These are phyloP conservation scores for Dryoscopus gambensis DNA, from an alignment of 2,113 vertebrate species.

Conservation along the genomic window DNA sequence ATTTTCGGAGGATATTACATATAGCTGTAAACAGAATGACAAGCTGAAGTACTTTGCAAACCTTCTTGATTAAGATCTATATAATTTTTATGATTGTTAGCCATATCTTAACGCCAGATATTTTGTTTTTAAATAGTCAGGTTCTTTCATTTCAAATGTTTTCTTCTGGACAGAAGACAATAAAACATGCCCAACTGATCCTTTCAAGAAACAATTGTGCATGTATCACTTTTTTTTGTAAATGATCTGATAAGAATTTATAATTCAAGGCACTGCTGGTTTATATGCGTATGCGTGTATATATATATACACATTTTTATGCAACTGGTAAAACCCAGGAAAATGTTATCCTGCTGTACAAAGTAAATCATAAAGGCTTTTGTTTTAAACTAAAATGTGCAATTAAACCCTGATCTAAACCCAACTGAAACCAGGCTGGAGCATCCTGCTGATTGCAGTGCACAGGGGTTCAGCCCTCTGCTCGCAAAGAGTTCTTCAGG, in stretches of 20 bases:
- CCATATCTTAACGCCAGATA: not conserved
- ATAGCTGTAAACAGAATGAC: conserved; percentile 67
- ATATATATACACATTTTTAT: not conserved
- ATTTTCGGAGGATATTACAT: conserved; percentile 69
- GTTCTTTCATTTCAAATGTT: conserved; percentile 19
- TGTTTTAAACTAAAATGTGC: not conserved
- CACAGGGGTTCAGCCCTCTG: not conserved
- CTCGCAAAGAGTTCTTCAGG: not conserved
- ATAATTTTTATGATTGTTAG: conserved; percentile 61
- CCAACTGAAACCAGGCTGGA: not conserved
- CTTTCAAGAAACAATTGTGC: not conserved
- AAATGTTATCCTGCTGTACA: not conserved
- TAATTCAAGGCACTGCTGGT: not conserved
- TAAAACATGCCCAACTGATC: not conserved
- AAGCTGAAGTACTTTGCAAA: conserved; percentile 70
- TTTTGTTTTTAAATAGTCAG: conserved; percentile 1
- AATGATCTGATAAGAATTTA: not conserved
- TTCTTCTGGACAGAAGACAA: not conserved
- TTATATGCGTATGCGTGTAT: not conserved
- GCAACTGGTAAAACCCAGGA: not conserved
- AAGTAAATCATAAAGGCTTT: not conserved
- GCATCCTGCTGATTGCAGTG: not conserved
- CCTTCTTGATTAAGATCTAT: conserved; percentile 68
- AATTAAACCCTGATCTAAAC: not conserved
- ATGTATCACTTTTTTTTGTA: not conserved